A percentile compares a stretch with the other conserved stretches of the same genome.
Conservation (phyloP, 2,113 vertebrate species). For the Tretioscincus oriximinensis region DNA sequence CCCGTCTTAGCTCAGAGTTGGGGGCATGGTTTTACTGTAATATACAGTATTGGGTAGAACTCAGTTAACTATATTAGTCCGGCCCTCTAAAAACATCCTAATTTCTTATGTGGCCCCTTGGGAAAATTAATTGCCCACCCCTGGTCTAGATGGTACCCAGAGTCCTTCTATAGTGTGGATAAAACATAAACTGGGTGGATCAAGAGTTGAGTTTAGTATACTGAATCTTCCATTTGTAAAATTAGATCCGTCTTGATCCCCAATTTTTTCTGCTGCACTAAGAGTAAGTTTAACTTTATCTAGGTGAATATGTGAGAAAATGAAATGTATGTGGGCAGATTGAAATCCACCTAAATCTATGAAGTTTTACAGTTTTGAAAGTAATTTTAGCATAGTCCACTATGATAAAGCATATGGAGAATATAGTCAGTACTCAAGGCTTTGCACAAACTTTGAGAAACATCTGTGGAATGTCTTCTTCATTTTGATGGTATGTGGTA, state of each 20-base stretch:
- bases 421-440: not conserved
- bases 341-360: constrained; percentile 13
- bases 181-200: not conserved
- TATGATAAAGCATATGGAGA: not conserved
- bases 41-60: too few species aligned
- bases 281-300: constrained; percentile 62
- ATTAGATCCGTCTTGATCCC: constrained; percentile 53
- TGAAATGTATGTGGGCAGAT: constrained; percentile 52
- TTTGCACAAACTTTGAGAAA: too few species aligned
- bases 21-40: too few species aligned
- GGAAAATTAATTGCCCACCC: too few species aligned
- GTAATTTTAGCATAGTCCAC: not conserved
- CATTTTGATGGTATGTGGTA: too few species aligned
- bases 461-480: too few species aligned
- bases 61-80: too few species aligned
- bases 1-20: too few species aligned
- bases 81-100: too few species aligned
- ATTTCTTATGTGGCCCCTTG: too few species aligned
- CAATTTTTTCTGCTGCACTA: constrained; percentile 49
- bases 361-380: not conserved
- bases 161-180: too few species aligned
- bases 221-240: not conserved
- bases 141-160: not conserved
- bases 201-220: not conserved
- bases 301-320: constrained; percentile 55